Evolutionary conservation across 2,888 invertebrate genomes (phyloP).

Genomic region (Trilocha varians): DNA sequence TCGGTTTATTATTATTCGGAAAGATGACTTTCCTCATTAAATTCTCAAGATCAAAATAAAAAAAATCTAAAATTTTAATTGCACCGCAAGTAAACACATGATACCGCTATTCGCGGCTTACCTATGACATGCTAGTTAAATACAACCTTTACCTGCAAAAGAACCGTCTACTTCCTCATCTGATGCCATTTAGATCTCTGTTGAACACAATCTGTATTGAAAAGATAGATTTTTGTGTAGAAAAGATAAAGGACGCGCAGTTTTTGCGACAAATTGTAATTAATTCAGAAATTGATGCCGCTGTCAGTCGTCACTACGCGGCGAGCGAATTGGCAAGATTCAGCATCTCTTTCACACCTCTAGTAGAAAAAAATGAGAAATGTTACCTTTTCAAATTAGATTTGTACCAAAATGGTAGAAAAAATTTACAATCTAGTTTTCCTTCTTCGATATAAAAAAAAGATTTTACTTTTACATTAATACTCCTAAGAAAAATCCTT

Average conservation of each 20-base stretch:
- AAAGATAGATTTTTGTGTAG: constrained; percentile 55
- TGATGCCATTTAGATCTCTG: constrained; percentile 81
- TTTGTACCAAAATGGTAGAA: too few relatives aligned
- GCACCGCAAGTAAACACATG: constrained; percentile 75
- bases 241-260: constrained; percentile 72
- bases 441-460: too few relatives aligned
- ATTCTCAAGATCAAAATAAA: constrained; percentile 27
- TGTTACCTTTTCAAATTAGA: constrained; percentile 15
- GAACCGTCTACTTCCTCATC: constrained; percentile 91
- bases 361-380: constrained; percentile 31
- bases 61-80: constrained; percentile 68
- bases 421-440: too few relatives aligned
- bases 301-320: constrained; percentile 68
- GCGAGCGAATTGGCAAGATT: constrained; percentile 50
- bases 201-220: constrained; percentile 48
- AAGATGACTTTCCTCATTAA: constrained; percentile 16
- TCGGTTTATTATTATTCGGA: constrained; percentile 19
- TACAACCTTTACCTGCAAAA: constrained; percentile 83
- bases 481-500: too few relatives aligned
- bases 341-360: constrained; percentile 44
- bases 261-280: constrained; percentile 74
- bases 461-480: too few relatives aligned
- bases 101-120: constrained; percentile 75
- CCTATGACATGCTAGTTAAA: constrained; percentile 72
- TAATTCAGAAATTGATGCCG: constrained; percentile 74